Percentiles rank a stretch among this genome's conserved stretches.
These are phyloP conservation scores for Phasia obesa DNA, from an alignment of 2,888 invertebrate genomes.

Conservation along the genomic window DNA sequence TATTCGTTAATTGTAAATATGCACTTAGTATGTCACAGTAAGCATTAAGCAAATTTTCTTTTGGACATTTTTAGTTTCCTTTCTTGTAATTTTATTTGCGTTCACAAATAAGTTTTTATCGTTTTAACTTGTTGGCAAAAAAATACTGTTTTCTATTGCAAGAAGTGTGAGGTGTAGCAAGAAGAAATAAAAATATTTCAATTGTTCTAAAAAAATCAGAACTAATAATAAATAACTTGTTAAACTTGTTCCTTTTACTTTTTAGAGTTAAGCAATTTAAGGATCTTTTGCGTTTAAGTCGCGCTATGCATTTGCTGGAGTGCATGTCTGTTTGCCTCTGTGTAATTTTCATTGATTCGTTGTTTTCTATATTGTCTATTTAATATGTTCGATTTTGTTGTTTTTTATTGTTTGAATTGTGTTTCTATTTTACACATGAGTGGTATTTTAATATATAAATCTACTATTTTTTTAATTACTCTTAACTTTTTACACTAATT, in stretches of 20 bases:
- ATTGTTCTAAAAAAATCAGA: background rate
- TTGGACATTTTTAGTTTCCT: no score
- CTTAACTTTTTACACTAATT: constrained; percentile 19
- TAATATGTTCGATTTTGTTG: constrained; percentile 13
- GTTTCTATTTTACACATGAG: no score
- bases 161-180: no score
- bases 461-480: constrained; percentile 26
- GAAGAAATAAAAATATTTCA: no score
- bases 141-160: no score
- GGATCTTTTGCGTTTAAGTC: background rate
- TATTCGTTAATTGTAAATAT: no score
- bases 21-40: no score
- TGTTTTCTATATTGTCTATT: constrained; percentile 52
- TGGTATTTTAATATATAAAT: background rate
- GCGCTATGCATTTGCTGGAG: background rate
- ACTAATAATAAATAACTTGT: no score
- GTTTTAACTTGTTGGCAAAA: background rate
- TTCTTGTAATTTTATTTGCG: background rate
- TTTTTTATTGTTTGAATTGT: background rate
- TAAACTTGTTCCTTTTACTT: no score
- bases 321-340: background rate
- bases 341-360: constrained; percentile 48
- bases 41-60: no score
- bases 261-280: background rate
- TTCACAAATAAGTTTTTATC: background rate